These are phyloP conservation scores for Rhagoletis pomonella DNA, from an alignment of 1,140 invertebrate genomes.

Conservation along the genomic window DNA sequence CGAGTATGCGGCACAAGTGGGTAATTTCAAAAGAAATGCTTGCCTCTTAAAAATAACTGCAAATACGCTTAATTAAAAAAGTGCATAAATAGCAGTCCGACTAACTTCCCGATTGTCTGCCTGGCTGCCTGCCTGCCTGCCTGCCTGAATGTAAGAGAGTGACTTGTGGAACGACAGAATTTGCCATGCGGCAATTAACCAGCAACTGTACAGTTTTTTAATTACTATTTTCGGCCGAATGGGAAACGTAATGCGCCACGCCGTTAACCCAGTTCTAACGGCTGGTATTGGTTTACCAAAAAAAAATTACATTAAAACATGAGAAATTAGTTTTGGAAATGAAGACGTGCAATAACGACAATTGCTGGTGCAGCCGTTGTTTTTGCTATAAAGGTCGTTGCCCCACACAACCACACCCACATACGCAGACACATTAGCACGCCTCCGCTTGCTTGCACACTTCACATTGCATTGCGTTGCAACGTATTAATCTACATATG, in stretches of 20 bases:
- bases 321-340: not conserved
- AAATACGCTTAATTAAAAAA: not conserved
- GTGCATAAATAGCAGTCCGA: not conserved
- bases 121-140: not conserved
- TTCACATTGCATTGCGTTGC: constrained; percentile 25
- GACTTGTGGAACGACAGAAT: not conserved
- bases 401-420: not conserved
- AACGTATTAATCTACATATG: not conserved
- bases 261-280: no score
- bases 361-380: not conserved
- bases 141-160: not conserved
- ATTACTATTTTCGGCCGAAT: not conserved
- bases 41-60: constrained; percentile 20
- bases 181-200: not conserved
- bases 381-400: not conserved
- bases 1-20: not conserved
- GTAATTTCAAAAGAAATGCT: not conserved
- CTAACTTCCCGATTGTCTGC: not conserved
- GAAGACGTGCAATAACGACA: no score
- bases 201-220: not conserved
- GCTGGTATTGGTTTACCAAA: not conserved
- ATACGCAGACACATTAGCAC: not conserved
- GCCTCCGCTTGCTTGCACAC: constrained; percentile 7
- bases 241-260: no score
- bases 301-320: not conserved